Conservation (phyloP, 2,888 invertebrate genomes). For the Pinctada fucata region DNA sequence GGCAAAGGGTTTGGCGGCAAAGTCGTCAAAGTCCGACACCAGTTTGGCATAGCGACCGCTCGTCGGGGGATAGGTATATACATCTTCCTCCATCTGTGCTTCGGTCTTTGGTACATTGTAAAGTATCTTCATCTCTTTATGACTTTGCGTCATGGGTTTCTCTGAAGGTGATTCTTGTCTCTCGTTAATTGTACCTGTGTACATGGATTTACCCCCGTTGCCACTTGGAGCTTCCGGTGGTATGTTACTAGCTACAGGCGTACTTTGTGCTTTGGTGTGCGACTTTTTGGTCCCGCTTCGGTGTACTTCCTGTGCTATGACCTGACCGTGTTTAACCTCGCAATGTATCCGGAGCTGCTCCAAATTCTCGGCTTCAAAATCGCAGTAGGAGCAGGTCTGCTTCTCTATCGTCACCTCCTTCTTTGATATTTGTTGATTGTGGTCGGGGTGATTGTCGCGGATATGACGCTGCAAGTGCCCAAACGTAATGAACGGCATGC, state of each 20-base stretch:
- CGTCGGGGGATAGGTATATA: constrained; percentile 37
- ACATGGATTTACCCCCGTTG: background rate
- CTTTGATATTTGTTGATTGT: constrained; percentile 24
- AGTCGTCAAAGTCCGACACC: constrained; percentile 55
- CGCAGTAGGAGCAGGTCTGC: constrained; percentile 26
- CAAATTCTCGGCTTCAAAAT: constrained; percentile 26
- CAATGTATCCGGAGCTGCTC: constrained; percentile 12
- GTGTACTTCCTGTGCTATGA: constrained; percentile 19
- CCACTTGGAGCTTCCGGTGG: background rate
- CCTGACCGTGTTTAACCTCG: constrained; percentile 12
- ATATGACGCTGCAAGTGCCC: constrained; percentile 41
- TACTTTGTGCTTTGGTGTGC: background rate
- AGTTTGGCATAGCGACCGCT: constrained; percentile 50
- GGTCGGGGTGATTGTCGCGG: constrained; percentile 42
- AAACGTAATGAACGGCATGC: constrained; percentile 43
- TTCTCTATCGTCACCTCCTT: constrained; percentile 28
- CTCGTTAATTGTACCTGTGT: background rate
- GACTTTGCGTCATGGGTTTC: background rate
- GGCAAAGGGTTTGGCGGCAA: constrained; percentile 52
- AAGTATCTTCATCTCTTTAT: background rate
- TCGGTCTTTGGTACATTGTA: background rate
- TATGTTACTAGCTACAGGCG: background rate
- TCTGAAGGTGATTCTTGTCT: background rate
- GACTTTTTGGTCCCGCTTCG: background rate
- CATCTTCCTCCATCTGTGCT: constrained; percentile 28